phyloP scores from a whole-genome alignment of 2,113 vertebrate species.

The Chloropsis cyanopogon region DNA sequence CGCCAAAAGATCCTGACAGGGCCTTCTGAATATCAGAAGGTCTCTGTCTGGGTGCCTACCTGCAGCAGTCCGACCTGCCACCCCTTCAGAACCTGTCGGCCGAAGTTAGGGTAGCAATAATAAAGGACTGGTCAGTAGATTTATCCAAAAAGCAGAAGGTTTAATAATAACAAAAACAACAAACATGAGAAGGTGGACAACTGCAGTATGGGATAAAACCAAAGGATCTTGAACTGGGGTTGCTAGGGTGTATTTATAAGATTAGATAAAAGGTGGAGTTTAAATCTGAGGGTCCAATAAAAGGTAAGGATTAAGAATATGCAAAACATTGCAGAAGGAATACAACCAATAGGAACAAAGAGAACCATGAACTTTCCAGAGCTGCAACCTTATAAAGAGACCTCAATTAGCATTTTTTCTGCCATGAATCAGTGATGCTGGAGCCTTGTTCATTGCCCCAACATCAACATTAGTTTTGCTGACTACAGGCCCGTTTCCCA shows the following conservation, averaged over 20 bases:
- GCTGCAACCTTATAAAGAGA: neutral
- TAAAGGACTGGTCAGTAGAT: rapidly evolving
- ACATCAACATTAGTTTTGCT: neutral
- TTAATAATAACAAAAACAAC: neutral
- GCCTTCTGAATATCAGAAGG: no score
- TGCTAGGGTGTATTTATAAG: neutral
- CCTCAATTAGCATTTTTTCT: neutral
- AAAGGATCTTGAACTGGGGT: neutral
- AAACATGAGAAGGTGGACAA: neutral
- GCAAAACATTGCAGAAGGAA: neutral
- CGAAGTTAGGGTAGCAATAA: neutral
- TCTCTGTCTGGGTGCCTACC: no score
- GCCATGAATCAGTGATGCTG: neutral
- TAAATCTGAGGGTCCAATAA: neutral
- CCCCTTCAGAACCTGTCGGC: rapidly evolving
- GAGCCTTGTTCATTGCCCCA: neutral
- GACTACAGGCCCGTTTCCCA: neutral
- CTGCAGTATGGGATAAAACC: neutral
- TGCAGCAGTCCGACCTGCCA: no score
- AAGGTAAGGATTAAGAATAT: neutral
- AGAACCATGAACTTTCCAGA: neutral
- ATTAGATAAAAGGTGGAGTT: neutral
- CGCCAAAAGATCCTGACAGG: no score
- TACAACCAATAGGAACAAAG: neutral
- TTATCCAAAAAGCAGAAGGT: neutral